Evolutionary conservation across 2,797 vertebrate genomes (phyloP), one percentile per base, ranked within the genome.

Genomic region (Nyctibius grandis): DNA sequence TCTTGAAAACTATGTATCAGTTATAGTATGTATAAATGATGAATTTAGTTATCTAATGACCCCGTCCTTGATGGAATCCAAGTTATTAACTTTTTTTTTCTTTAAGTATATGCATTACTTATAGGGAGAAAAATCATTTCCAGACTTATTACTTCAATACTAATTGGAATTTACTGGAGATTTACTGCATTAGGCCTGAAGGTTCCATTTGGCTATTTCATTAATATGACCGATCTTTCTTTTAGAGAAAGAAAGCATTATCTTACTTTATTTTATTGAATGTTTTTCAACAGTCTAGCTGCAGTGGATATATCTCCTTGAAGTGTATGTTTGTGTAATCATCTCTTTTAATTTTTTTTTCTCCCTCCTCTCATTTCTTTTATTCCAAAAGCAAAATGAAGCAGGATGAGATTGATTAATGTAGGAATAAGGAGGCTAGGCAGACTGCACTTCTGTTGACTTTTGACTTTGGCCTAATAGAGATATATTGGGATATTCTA

Each of bases 381-480:
- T 93, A 60, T 94, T 93, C 79, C 73, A 88, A 79, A 82, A 85
- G 47, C 73, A 91, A 85, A 93, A 74, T 75, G 60, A 85, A 87
- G 34, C 34, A 68, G 45, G 64, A 88, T 95, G 81, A 87, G 81
- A 77, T 87, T 96, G 94, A 96, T 97, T 91, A 87, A 94, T 95
- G 75, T 70, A 93, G 86, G 68, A 95, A 92, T 75, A 96, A 89
- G 91, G 88, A 94, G 95, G 77, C 85, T 94, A 80, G 81, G 74
- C 80, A 95, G 91, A 85, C 91, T 94, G 83, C 74, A 93, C 83
- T 95, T 97, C 70, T 96, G 90, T 93, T 95, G 90, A 94, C 95
- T 96, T 95, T 93, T 96, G 94, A 85, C 93, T 95, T 94, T 53
- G 38, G 60, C 36, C 80, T 97, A 96, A 96, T 93, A 94, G 75